Percentiles rank a stretch among this genome's conserved stretches.
Conservation (phyloP, 2,888 invertebrate species). For the Margaritifera margaritifera region DNA sequence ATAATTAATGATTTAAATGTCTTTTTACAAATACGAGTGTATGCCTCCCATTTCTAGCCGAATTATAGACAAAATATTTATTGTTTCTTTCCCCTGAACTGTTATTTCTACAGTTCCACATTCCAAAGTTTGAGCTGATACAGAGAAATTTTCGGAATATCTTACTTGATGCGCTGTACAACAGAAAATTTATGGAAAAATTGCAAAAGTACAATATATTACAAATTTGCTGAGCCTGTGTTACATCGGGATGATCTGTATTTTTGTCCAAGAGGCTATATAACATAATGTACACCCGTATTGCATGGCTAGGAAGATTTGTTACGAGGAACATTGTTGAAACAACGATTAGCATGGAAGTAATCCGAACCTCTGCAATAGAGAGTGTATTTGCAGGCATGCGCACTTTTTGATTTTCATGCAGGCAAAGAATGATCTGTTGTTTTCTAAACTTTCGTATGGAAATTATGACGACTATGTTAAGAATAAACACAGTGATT, state of each 20-base stretch:
- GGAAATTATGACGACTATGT: slow-evolving; percentile 44
- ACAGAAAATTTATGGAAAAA: slow-evolving; percentile 54
- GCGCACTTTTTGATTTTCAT: slow-evolving; percentile 25
- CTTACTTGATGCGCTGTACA: slow-evolving; percentile 56
- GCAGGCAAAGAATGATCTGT: slow-evolving; percentile 21
- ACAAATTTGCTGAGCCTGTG: slow-evolving; percentile 49
- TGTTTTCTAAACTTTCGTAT: slow-evolving; percentile 36
- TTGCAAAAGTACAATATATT: slow-evolving; percentile 56
- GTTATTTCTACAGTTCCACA: no score
- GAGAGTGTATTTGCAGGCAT: slow-evolving; percentile 29
- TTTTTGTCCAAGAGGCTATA: slow-evolving; percentile 24
- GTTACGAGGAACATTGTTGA: slow-evolving; percentile 62
- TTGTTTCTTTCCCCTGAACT: no score
- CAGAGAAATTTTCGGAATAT: slow-evolving; percentile 41
- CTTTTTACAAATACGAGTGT: no score
- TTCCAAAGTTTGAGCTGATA: no score
- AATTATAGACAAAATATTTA: no score
- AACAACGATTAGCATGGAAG: slow-evolving; percentile 60
- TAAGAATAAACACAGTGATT: slow-evolving; percentile 48
- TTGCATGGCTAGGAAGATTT: slow-evolving; percentile 63
- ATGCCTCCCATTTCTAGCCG: no score
- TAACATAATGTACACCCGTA: slow-evolving; percentile 52
- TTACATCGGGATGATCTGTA: slow-evolving; percentile 23
- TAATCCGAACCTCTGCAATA: slow-evolving; percentile 52
- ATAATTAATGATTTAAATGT: no score